Evolutionary conservation across 2,113 vertebrate genomes (phyloP), one percentile per base, ranked within the genome.

Genomic region (Syngnathus typhle): DNA sequence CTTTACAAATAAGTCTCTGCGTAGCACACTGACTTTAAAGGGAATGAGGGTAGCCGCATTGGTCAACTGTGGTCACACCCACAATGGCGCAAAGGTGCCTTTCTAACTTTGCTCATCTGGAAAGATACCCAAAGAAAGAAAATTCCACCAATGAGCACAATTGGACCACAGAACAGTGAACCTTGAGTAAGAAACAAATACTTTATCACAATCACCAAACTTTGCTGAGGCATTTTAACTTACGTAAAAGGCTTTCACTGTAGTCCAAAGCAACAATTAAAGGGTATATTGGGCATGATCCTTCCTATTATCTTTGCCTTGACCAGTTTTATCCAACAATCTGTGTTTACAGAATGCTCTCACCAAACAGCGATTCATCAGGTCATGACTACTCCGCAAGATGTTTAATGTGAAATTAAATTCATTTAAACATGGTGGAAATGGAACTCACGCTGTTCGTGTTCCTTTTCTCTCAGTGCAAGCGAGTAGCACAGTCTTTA

Each of bases 321-420:
- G n/a, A 32, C 27, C 27, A 32, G 55, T 60, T 60, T 60, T 41
- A 11, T 60, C 59, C 59, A 88, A 71, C 81, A 85, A 86, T 87
- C 85, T 88, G 77, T 81, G 82, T 83, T 86, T 72, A 75, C 77
- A 78, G 73, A 85, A 87, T 84, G 87, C 73, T 79, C 85, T 89
- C 74, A 84, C 85, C 79, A 73, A 32, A 32, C 27, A 32, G 27
- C 27, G 27, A 32, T 32, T 85, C 78, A 80, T 68, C 0, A 19
- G 66, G 65, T 47, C 36, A 47, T 52, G 6, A 6, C 46, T 39
- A 55, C 41, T 54, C 78, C 73, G 68, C 21, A 41, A 44, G 39
- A 23, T 23, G 21, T 44, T 7, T 44, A 15, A 44, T 4, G 12
- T 44, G 13, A 21, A 6, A 16, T 43, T 23, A 23, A 44, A 44